Conservation (phyloP, 2,113 vertebrate genomes). For the Ctenodactylus gundi region DNA sequence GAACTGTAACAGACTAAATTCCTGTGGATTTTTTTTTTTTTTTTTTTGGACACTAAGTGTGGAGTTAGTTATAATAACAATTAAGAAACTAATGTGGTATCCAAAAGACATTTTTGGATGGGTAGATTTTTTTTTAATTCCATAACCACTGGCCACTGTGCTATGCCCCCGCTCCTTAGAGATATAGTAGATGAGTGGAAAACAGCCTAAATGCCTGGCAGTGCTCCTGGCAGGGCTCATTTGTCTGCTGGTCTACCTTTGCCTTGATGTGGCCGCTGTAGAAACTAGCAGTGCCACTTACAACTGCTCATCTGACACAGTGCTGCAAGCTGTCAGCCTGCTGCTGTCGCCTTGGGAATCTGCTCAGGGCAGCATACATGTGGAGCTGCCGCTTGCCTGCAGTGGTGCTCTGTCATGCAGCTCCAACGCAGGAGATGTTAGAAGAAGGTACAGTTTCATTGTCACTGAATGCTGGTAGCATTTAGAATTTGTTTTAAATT, state of each 20-base stretch:
- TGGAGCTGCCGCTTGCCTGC: not conserved
- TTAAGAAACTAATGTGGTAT: not conserved
- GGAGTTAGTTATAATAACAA: conserved; percentile 28
- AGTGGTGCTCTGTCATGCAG: conserved; percentile 13
- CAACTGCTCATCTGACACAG: not conserved
- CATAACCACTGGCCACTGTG: no score
- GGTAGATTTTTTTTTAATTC: not conserved
- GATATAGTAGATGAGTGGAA: not conserved
- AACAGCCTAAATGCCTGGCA: conserved; percentile 27
- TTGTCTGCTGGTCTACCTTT: not conserved
- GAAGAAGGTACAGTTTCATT: conserved; percentile 16
- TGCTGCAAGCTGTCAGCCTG: not conserved
- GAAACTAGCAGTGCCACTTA: not conserved
- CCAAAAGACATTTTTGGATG: conserved; percentile 40
- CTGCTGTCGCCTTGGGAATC: conserved; percentile 17
- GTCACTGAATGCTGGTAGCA: not conserved
- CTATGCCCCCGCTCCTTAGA: no score
- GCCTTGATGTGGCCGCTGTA: not conserved
- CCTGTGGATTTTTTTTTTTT: not conserved
- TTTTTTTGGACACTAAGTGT: not conserved
- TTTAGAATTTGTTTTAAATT: conserved; percentile 32
- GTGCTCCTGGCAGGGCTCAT: not conserved
- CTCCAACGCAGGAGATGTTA: not conserved
- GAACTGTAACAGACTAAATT: not conserved
- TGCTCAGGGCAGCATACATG: not conserved